Evolutionary conservation across 2,797 vertebrate species (phyloP), one percentile per base, ranked within the genome.

Genomic region (Yasuhikotakia modesta): DNA sequence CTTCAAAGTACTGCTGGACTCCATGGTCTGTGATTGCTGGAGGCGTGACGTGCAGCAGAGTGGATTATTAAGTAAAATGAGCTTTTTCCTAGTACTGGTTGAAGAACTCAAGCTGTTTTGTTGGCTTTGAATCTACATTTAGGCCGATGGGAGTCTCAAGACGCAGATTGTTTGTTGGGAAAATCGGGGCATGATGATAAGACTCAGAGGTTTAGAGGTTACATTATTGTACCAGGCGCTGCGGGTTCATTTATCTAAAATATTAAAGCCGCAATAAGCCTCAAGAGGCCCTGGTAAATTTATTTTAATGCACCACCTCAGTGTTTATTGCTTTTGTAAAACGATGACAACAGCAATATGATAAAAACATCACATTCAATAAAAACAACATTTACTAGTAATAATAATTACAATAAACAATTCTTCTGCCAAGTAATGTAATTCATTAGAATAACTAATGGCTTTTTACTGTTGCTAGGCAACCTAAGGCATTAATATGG

Each of bases 221-320:
- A 60, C 57, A 60, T 16, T 30, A 60, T 57, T 22, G 55, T 57
- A 21, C 22, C 11, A 10, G 53, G 21, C 55, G 3, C 55, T 60
- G 57, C 3, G 14, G 57, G 22, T 60, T 60, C 57, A 60, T 60
- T 24, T 60, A 16, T 30, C 22, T 16, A 6, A 60, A 60, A 60
- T 60, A 60, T 60, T 60, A 30, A 60, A 60, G 24, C 39, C 39
- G 39, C 57, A 60, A 60, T 60, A 30, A 30, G 57, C 57, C 57
- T 16, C 24, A 14, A 30, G 24, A 24, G 57, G 24, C 24, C 16
- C 13, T 60, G 22, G 24, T 60, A 60, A 60, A 60, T 60, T 30
- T 16, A 60, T 24, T 60, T 60, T 60, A 60, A 60, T 30, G 57
- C 57, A 60, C 24, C 27, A 27, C 24, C 57, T 27, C 57, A 16